Conservation (phyloP, 2,113 vertebrate species). For the Notothenia rossii region DNA sequence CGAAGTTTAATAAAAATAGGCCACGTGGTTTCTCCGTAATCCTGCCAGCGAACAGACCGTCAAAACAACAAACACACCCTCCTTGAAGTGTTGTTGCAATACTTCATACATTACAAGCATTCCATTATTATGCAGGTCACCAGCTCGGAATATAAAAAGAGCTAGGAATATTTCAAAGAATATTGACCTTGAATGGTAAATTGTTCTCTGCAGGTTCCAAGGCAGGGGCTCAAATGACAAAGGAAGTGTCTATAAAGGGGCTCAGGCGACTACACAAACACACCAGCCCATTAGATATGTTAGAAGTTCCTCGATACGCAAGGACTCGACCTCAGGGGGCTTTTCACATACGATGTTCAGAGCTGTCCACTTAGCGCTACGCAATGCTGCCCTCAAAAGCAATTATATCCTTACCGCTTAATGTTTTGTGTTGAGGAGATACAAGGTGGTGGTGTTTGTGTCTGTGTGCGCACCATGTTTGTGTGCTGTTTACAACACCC, state of each 20-base stretch:
- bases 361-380: constrained; percentile 15
- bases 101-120: not conserved
- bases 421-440: not conserved
- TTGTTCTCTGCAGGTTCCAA: not conserved
- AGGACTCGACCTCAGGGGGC: constrained; percentile 5
- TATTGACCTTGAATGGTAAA: not conserved
- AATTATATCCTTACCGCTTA: not conserved
- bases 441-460: not conserved
- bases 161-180: not conserved
- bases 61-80: too few species aligned
- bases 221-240: not conserved
- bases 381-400: constrained; percentile 18
- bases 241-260: not conserved
- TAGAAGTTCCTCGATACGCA: not conserved
- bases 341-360: constrained; percentile 5
- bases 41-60: too few species aligned
- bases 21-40: too few species aligned
- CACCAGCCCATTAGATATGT: not conserved
- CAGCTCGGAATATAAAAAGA: not conserved
- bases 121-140: not conserved
- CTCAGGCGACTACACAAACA: not conserved
- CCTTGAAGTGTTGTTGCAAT: not conserved
- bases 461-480: not conserved
- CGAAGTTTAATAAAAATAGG: too few species aligned
- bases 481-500: constrained; percentile 25